Base-by-base conservation (phyloP, 2,113 vertebrate genomes). In the Vidua macroura region DNA sequence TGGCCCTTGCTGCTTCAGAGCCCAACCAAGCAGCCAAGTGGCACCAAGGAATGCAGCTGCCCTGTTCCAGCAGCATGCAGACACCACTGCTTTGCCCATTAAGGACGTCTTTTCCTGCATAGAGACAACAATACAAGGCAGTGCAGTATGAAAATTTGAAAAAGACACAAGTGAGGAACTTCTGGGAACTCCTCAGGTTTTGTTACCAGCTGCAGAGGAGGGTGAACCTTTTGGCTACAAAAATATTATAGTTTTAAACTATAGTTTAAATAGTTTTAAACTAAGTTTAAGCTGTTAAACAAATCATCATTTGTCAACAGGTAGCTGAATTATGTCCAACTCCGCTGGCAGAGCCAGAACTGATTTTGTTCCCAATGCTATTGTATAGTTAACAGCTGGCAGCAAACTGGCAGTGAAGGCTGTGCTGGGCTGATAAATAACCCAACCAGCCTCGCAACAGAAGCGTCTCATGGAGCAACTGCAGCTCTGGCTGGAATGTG, bases 261-360 rank as follows among this genome's bases (percentile, higher is more conserved):
- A 35, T 35, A 35, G 35, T 35, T 35, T 35, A 35, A 35, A 35
- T 35, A 35, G 35, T 35, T 35, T 35, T 35, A 35, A 35, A 35
- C 35, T 35, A 35, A 35, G 35, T 70, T 72, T 67, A 78, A 75
- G 58, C 69, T 84, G 49, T 76, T 94, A 88, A 95, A 94, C 60
- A 93, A 93, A 93, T 90, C 41, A 59, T 81, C 60, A 79, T 95
- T 95, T 96, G 83, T 94, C 93, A 94, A 78, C 86, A 95, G 90
- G 96, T 95, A 95, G 73, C 83, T 94, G 94, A 92, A 94, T 82
- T 90, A 41, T 11, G 52, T 37, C 88, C 92, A 83, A 27, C 66
- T 86, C 52, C 0, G 1, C 56, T 60, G 69, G 58, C 86, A 90
- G 51, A 90, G 87, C 17, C 48, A 81, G 44, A 90, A 88, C 41